Evolutionary conservation across 2,113 vertebrate genomes (phyloP).

Genomic region (Psophia crepitans): DNA sequence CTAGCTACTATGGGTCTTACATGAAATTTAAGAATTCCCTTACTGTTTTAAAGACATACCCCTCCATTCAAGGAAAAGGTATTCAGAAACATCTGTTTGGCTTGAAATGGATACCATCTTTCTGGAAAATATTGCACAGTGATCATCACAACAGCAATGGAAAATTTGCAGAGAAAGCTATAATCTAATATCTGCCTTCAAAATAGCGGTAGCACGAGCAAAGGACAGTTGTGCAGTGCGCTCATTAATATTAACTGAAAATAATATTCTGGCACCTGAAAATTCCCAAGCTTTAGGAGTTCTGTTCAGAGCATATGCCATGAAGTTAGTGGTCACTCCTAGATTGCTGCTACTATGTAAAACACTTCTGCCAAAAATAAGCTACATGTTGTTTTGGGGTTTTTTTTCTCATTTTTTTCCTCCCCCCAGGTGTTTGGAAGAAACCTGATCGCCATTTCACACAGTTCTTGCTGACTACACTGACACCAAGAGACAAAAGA

Average conservation of each 20-base stretch:
- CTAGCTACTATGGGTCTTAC: neutral
- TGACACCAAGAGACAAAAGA: neutral
- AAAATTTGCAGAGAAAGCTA: neutral
- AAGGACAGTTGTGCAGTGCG: neutral
- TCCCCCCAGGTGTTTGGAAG: neutral
- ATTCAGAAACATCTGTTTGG: neutral
- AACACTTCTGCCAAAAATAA: neutral
- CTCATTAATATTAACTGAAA: neutral
- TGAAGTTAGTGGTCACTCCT: no score
- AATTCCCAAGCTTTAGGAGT: neutral
- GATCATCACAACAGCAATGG: neutral
- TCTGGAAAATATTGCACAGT: neutral
- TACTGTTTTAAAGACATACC: neutral
- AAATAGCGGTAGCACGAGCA: neutral
- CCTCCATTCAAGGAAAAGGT: neutral
- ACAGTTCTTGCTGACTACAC: neutral
- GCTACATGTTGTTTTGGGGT: neutral
- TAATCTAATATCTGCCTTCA: neutral
- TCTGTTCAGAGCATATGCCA: neutral
- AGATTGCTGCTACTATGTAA: neutral
- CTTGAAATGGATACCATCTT: neutral
- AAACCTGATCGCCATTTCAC: neutral
- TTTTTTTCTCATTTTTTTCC: neutral
- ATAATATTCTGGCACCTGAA: neutral
- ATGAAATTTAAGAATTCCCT: neutral